Conservation (phyloP, 2,888 invertebrate species). For the Dynastes maya region DNA sequence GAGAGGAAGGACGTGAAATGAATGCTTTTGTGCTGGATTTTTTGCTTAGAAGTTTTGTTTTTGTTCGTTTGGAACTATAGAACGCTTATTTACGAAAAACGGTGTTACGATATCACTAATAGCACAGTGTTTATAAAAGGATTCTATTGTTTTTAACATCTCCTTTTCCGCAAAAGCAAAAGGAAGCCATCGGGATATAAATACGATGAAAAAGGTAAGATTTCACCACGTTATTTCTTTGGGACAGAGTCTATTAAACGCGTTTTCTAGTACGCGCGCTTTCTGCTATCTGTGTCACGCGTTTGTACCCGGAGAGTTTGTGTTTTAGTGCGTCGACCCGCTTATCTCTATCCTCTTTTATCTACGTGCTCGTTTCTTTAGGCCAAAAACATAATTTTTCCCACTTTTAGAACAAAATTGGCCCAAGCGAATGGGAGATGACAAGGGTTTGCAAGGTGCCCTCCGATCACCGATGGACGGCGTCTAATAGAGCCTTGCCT, state of each 20-base stretch:
- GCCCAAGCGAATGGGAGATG: background rate
- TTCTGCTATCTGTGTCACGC: background rate
- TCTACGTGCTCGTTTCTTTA: background rate
- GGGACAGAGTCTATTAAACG: background rate
- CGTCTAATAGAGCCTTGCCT: background rate
- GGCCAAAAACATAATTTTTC: background rate
- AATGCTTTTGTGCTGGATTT: too few relatives aligned
- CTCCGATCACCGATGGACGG: background rate
- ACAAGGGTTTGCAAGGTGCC: background rate
- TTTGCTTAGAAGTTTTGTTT: too few relatives aligned
- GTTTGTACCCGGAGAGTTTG: constrained; percentile 3
- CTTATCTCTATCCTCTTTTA: background rate
- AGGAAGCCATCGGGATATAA: too few relatives aligned
- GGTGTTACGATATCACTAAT: too few relatives aligned
- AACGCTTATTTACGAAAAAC: too few relatives aligned
- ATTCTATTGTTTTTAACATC: too few relatives aligned
- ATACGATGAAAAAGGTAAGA: too few relatives aligned
- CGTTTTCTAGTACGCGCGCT: background rate
- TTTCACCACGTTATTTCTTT: too few relatives aligned
- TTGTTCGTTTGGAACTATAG: too few relatives aligned
- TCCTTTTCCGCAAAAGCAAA: too few relatives aligned
- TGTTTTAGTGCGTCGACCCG: constrained; percentile 31
- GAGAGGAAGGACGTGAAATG: too few relatives aligned
- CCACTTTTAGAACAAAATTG: background rate
- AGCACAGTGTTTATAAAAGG: too few relatives aligned